Evolutionary conservation across 2,888 invertebrate species (phyloP).

Genomic region (Drosophila paranaensis): DNA sequence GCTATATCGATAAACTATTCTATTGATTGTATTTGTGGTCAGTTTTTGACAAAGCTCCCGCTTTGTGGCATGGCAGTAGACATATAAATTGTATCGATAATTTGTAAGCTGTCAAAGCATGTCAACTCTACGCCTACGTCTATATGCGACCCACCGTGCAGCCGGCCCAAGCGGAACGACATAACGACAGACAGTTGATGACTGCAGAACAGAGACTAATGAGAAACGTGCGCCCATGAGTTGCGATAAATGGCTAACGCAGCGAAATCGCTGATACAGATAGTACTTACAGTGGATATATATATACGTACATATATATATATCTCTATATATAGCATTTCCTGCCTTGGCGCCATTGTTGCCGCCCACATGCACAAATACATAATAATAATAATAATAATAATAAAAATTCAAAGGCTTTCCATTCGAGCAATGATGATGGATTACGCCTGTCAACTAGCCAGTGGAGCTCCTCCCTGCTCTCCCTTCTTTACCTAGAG

Average conservation of each 20-base stretch:
- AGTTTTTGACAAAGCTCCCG: not conserved
- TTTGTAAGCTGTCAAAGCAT: conserved; percentile 51
- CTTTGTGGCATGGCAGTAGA: conserved; percentile 3
- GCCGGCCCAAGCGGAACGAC: not conserved
- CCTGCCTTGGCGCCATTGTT: conserved; percentile 42
- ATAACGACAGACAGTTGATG: conserved; percentile 28
- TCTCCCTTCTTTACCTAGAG: not conserved
- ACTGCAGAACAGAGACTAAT: conserved; percentile 55
- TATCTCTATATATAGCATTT: conserved; percentile 9
- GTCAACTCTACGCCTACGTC: conserved; percentile 22
- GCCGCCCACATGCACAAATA: conserved; percentile 35
- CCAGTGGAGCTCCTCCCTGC: not conserved
- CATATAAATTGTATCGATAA: conserved; percentile 46
- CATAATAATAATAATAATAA: conserved; percentile 79
- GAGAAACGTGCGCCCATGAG: conserved; percentile 71
- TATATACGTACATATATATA: not conserved
- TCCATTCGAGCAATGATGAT: conserved; percentile 65
- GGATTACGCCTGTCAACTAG: conserved; percentile 68
- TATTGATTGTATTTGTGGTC: not conserved
- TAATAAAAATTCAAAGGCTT: conserved; percentile 78
- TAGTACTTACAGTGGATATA: conserved; percentile 9
- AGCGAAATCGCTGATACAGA: conserved; percentile 54
- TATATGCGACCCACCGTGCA: conserved; percentile 25
- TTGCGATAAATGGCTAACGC: conserved; percentile 72
- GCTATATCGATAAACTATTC: conserved; percentile 5